A percentile compares a stretch with the other conserved stretches of the same genome.
Evolutionary conservation across 2,797 vertebrate species (phyloP).

Genomic region (Hoplostethus atlanticus): DNA sequence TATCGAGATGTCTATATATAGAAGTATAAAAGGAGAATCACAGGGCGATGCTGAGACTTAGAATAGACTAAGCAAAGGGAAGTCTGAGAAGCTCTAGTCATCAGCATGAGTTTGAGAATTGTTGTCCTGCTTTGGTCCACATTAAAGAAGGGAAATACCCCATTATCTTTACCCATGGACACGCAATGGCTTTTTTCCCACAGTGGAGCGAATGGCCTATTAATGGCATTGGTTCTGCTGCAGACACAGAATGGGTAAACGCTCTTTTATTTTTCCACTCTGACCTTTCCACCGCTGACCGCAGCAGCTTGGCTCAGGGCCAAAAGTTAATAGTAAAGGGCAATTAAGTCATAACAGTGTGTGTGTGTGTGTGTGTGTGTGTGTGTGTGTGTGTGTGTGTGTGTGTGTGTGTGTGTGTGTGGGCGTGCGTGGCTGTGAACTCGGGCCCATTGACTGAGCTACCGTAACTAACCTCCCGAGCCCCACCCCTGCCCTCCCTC

Average conservation of each 20-base stretch:
- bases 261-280: slow-evolving; percentile 53
- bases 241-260: slow-evolving; percentile 40
- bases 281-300: slow-evolving; percentile 61
- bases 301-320: slow-evolving; percentile 46
- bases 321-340: slow-evolving; percentile 61
- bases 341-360: slow-evolving; percentile 65
- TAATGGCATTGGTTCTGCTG: slow-evolving; percentile 26
- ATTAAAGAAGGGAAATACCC: slow-evolving; percentile 69
- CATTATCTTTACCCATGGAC: slow-evolving; percentile 61
- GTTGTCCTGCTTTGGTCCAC: slow-evolving; percentile 38
- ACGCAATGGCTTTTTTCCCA: slow-evolving; percentile 45
- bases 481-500: slow-evolving; percentile 63
- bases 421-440: slow-evolving; percentile 35
- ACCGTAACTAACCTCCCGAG: slow-evolving; percentile 55
- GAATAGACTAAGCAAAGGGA: neutral
- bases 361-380: slow-evolving; percentile 36
- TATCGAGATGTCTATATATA: slow-evolving; percentile 45
- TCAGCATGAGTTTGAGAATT: slow-evolving; percentile 20
- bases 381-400: too few relatives aligned
- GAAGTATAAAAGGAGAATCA: slow-evolving; percentile 37
- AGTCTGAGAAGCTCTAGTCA: slow-evolving; percentile 18
- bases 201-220: slow-evolving; percentile 9
- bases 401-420: slow-evolving; percentile 23
- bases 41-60: slow-evolving; percentile 30
- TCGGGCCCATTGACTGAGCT: slow-evolving; percentile 55